phyloP scores from a whole-genome alignment of 64 coral and sea anemone genomes.

The Montipora capricornis region DNA sequence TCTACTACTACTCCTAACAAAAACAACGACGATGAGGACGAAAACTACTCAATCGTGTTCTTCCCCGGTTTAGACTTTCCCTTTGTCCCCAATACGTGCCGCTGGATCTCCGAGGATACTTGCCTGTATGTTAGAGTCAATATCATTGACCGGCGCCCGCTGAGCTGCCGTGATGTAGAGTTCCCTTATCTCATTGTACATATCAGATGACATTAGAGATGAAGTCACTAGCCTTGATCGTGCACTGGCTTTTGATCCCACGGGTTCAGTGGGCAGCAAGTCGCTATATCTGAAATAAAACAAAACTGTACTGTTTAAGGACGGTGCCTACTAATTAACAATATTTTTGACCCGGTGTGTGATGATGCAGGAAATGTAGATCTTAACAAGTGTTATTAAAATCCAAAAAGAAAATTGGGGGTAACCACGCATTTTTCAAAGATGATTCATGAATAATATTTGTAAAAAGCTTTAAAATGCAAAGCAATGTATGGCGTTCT shows the following conservation, averaged over 20 bases:
- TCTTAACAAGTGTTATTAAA: no score
- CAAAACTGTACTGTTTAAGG: neutral
- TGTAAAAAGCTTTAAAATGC: no score
- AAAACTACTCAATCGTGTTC: no score
- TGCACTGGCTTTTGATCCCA: constrained; percentile 34
- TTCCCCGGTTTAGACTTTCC: no score
- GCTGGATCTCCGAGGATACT: neutral
- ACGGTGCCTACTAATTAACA: neutral
- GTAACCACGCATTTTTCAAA: no score
- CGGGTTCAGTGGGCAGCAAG: constrained; percentile 53
- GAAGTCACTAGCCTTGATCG: constrained; percentile 62
- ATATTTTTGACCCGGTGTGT: no score
- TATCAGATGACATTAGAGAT: constrained; percentile 87
- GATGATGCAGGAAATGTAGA: no score
- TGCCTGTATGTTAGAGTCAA: constrained; percentile 95
- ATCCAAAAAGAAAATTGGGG: no score
- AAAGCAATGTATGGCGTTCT: no score
- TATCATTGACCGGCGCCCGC: constrained; percentile 83
- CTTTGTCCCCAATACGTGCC: neutral
- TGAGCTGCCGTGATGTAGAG: constrained; percentile 95
- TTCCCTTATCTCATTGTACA: constrained; percentile 96
- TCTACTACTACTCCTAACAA: no score
- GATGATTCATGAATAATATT: no score
- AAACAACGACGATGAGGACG: no score
- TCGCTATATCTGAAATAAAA: constrained; percentile 73